These are phyloP conservation scores for Acronicta psi DNA, from an alignment of 2,888 invertebrate genomes.

Conservation along the genomic window DNA sequence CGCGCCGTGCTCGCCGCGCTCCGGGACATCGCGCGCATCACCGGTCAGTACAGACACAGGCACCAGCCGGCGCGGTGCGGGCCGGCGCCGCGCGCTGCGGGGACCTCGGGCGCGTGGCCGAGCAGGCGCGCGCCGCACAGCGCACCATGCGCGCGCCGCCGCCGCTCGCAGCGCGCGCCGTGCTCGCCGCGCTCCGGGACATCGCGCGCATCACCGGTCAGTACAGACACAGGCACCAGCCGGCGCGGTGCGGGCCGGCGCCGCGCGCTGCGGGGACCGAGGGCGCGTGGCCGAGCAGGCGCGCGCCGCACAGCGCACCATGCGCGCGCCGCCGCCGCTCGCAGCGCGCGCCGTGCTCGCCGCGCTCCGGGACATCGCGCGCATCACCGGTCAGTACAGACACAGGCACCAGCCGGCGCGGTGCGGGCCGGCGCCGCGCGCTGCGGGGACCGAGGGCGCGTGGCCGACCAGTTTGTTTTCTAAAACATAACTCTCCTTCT, in stretches of 20 bases:
- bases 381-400: constrained; percentile 93
- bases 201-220: constrained; percentile 84
- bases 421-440: no score
- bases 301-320: no score
- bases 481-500: no score
- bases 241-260: constrained; percentile 92
- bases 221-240: constrained; percentile 93
- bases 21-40: constrained; percentile 93
- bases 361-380: constrained; percentile 80
- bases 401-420: no score
- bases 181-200: constrained; percentile 95
- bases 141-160: constrained; percentile 96
- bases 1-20: constrained; percentile 94
- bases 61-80: constrained; percentile 94
- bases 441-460: background rate
- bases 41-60: constrained; percentile 91
- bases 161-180: constrained; percentile 92
- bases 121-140: constrained; percentile 83
- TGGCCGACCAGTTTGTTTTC: no score
- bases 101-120: constrained; percentile 82
- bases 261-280: constrained; percentile 67
- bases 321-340: no score
- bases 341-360: no score
- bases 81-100: constrained; percentile 85
- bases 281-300: no score